Conservation (phyloP, 2,113 vertebrate genomes). For the Eidolon helvum region DNA sequence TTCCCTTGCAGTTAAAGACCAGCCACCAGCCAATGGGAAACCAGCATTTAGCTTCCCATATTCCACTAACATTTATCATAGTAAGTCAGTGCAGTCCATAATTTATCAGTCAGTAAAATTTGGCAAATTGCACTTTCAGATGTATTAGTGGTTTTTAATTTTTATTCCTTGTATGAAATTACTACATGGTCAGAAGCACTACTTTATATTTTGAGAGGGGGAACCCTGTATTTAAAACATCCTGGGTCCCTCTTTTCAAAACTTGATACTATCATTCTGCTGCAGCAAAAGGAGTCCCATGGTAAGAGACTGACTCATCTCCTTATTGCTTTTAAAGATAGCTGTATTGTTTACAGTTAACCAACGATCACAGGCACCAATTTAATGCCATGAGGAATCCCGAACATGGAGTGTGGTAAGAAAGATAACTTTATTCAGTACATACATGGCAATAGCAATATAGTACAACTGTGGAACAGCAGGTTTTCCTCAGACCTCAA, state of each 20-base stretch:
- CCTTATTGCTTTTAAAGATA: neutral
- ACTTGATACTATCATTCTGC: neutral
- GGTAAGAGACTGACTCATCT: neutral
- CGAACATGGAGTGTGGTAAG: neutral
- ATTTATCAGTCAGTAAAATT: conserved; percentile 64
- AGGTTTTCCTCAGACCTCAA: too few relatives aligned
- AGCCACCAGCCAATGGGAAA: conserved; percentile 47
- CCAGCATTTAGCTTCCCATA: conserved; percentile 7
- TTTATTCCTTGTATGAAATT: conserved; percentile 43
- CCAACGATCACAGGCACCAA: neutral
- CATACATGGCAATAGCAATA: too few relatives aligned
- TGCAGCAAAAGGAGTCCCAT: neutral
- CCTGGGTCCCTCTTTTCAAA: neutral
- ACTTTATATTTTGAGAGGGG: neutral
- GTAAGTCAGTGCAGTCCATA: conserved; percentile 40
- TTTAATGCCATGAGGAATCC: neutral
- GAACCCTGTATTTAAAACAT: conserved; percentile 4
- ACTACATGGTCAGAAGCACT: neutral
- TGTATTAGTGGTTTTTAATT: conserved; percentile 42
- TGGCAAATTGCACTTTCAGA: conserved; percentile 53
- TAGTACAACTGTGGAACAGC: neutral
- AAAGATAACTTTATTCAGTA: too few relatives aligned
- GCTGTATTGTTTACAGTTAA: neutral
- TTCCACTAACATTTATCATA: conserved; percentile 44
- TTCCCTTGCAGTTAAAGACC: conserved; percentile 57